Evolutionary conservation across 2,888 invertebrate species (phyloP).

Genomic region (Macrosiphum euphorbiae): DNA sequence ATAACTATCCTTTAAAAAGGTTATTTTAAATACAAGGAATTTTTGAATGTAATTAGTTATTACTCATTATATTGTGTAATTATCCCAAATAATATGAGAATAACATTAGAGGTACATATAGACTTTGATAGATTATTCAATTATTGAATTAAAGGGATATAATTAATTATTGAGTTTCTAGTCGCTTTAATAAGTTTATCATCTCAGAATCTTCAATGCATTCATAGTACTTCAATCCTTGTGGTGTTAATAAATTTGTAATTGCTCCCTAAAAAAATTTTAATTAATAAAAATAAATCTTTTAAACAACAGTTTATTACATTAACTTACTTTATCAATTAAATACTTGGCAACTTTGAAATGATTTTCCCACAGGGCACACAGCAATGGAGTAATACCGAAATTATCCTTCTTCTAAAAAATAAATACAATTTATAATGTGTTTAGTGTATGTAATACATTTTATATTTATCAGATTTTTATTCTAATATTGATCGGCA

Average conservation of each 20-base stretch:
- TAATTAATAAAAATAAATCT: background rate
- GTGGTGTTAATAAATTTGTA: slow-evolving; percentile 48
- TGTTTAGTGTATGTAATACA: background rate
- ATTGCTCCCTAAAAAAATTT: slow-evolving; percentile 47
- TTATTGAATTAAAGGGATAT: background rate
- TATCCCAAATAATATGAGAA: slow-evolving; percentile 34
- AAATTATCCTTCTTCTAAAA: slow-evolving; percentile 59
- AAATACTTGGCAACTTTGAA: slow-evolving; percentile 52
- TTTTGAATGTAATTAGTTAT: slow-evolving; percentile 1
- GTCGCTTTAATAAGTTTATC: slow-evolving; percentile 53
- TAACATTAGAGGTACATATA: background rate
- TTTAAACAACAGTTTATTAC: background rate
- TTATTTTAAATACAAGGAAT: slow-evolving; percentile 6
- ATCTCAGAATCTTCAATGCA: slow-evolving; percentile 56
- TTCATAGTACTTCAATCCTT: slow-evolving; percentile 56
- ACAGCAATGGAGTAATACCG: slow-evolving; percentile 56
- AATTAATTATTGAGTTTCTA: slow-evolving; percentile 47
- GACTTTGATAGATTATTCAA: background rate
- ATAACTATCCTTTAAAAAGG: background rate
- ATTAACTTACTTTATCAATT: slow-evolving; percentile 56
- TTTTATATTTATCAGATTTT: background rate
- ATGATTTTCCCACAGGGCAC: slow-evolving; percentile 62
- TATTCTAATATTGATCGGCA: background rate
- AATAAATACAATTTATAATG: background rate
- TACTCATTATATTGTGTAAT: background rate